Evolutionary conservation across 2,797 vertebrate species (phyloP), one percentile per base, ranked within the genome.

Genomic region (Platyrinchus mystaceus): DNA sequence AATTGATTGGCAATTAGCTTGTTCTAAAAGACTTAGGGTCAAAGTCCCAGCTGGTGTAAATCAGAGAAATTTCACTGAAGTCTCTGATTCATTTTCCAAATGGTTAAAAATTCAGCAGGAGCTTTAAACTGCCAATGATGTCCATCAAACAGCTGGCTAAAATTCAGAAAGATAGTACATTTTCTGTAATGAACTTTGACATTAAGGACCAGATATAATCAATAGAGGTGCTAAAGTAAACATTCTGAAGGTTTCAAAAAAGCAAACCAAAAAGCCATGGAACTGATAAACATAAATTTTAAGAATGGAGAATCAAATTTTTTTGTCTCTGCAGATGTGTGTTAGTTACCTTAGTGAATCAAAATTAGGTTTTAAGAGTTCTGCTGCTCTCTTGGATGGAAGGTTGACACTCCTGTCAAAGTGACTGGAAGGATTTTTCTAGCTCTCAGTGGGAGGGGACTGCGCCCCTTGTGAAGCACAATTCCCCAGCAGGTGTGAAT

Each of bases 1-100:
- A 87, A 76, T 77, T 95, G 78, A 77, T 89, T 60, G 74, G 27
- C 56, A 69, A 93, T 93, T 94, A 95, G 47, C 41, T 71, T 63
- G 47, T 50, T 92, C 41, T 87, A 53, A 60, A 82, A 89, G 8
- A 68, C 27, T 87, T 41, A 15, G 21, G 16, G 30, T 95, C 75
- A 68, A 58, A 89, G 49, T 92, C 81, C 34, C 44, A 82, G 50
- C 32, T 87, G 75, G 7, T 55, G 11, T 90, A 85, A 95, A 77
- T 77, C 64, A 74, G 41, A 77, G 67, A 90, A 74, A 53, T 77
- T 27, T 41, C 71, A 64, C 26, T 58, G 56, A 89, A 77, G 37
- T 60, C 41, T 90, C 77, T 62, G 64, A 89, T 90, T 79, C 53
- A 62, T 94, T 90, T 89, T 92, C 60, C 64, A 90, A 89, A 78